Percentiles rank a stretch among this genome's conserved stretches.
These are phyloP conservation scores for Chloroceryle inda DNA, from an alignment of 2,797 vertebrate species.

Conservation along the genomic window DNA sequence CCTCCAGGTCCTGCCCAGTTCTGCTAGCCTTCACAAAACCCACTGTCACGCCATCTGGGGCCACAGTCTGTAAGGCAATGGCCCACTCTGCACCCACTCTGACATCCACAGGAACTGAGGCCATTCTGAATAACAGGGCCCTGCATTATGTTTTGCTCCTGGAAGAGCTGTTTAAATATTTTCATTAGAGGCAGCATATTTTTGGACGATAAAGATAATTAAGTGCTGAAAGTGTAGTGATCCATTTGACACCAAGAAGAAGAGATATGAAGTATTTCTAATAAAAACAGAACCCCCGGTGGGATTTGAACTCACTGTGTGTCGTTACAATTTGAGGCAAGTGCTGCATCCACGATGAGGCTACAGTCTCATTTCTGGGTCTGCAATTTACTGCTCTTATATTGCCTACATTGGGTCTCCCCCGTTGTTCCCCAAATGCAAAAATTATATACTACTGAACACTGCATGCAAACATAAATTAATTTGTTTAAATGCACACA, in stretches of 20 bases:
- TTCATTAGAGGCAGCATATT: conserved; percentile 71
- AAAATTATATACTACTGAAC: conserved; percentile 52
- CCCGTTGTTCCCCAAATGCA: conserved; percentile 67
- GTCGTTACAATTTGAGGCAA: conserved; percentile 53
- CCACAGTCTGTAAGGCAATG: not conserved
- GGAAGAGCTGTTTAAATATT: conserved; percentile 75
- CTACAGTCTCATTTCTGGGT: not conserved
- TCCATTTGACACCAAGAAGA: conserved; percentile 75
- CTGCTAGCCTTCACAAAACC: not conserved
- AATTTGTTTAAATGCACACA: conserved; percentile 48
- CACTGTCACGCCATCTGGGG: not conserved
- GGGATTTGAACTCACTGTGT: conserved; percentile 64
- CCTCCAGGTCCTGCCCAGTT: not conserved
- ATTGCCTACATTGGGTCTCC: conserved; percentile 53
- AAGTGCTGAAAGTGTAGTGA: conserved; percentile 73
- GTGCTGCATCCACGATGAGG: conserved; percentile 31
- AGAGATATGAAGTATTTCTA: conserved; percentile 79
- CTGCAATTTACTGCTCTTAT: conserved; percentile 67
- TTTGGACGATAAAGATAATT: conserved; percentile 76
- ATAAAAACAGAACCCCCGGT: conserved; percentile 72
- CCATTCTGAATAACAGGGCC: not conserved
- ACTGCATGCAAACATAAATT: conserved; percentile 32
- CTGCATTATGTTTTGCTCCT: conserved; percentile 55
- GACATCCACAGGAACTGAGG: not conserved
- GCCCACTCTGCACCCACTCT: fast-evolving